Evolutionary conservation across 1,140 invertebrate genomes (phyloP), one percentile per base, ranked within the genome.

Genomic region (Samia ricini): DNA sequence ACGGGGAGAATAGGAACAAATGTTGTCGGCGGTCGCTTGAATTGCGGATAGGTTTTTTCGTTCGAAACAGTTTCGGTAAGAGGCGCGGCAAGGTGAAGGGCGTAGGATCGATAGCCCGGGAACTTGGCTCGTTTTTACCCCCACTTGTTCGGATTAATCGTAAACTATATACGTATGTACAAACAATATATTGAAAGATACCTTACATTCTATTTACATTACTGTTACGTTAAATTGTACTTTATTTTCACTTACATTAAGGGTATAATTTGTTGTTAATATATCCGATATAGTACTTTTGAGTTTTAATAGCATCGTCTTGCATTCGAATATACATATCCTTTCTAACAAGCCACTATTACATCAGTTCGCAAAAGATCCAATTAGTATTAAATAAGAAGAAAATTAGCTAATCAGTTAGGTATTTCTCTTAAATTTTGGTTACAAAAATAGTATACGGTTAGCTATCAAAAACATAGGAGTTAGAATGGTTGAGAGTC

Each of bases 11-110:
- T 52, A 52, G 50, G 7, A 23, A 15, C 8, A 4, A 22, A 21
- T 22, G 50, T 20, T 52, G n/a, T 29, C 10, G 22, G 22, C 22
- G 29, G 22, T 24, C 8, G 21, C 54, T 10, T 24, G 24, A 56
- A 22, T 29, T 56, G n/a, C 54, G 22, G 54, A 18, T 15, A 52
- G 24, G 10, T 56, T 26, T 56, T 56, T 26, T 57, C 18, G 24
- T 8, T 19, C 56, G 24, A 20, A 42, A 15, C 33, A 42, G 33
- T 42, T 42, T 10, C 10, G 61, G 8, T 2, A 33, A 20, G 57
- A 50, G 61, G 63, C 58, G 58, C 58, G 63, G 21, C 58, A 64
- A 64, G 63, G 58, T 60, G 52, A 64, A 64, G 58, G 56, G 58
- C 52, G 23, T 54, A 19, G 24, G 63, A 64, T 64, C 63, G 63